Conservation (phyloP, 2,888 invertebrate species). For the Amiota minor region DNA sequence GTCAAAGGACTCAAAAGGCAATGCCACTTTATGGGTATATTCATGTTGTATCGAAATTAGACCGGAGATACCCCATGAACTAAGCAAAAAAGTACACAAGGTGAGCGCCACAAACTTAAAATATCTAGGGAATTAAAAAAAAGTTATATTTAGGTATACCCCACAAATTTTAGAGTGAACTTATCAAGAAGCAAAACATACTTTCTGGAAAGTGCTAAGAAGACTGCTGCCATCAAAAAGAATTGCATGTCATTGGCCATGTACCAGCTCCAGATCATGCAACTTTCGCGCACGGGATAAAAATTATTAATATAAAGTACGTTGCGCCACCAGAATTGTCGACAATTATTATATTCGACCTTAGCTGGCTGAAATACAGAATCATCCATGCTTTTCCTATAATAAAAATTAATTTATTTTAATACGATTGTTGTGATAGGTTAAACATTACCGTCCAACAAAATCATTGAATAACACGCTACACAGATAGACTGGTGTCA, state of each 20-base stretch:
- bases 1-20: constrained; percentile 88
- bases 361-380: constrained; percentile 82
- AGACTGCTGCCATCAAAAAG: constrained; percentile 80
- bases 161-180: background rate
- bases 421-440: background rate
- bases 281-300: constrained; percentile 83
- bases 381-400: constrained; percentile 80
- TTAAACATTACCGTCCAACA: constrained; percentile 74
- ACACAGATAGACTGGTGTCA: constrained; percentile 88
- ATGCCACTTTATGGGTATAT: constrained; percentile 83
- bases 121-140: constrained; percentile 74
- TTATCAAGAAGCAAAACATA: constrained; percentile 65
- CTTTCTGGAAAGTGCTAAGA: constrained; percentile 81
- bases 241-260: constrained; percentile 88
- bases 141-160: background rate
- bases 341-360: constrained; percentile 83
- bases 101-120: constrained; percentile 78
- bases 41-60: constrained; percentile 83
- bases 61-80: constrained; percentile 85
- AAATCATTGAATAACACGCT: constrained; percentile 84
- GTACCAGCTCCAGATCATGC: constrained; percentile 89
- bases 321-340: constrained; percentile 88
- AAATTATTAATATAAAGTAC: constrained; percentile 87
- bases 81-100: constrained; percentile 78
- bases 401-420: constrained; percentile 13